These are phyloP conservation scores for Phalacrocorax pelagicus DNA, from an alignment of 2,113 vertebrate species.

Conservation along the genomic window DNA sequence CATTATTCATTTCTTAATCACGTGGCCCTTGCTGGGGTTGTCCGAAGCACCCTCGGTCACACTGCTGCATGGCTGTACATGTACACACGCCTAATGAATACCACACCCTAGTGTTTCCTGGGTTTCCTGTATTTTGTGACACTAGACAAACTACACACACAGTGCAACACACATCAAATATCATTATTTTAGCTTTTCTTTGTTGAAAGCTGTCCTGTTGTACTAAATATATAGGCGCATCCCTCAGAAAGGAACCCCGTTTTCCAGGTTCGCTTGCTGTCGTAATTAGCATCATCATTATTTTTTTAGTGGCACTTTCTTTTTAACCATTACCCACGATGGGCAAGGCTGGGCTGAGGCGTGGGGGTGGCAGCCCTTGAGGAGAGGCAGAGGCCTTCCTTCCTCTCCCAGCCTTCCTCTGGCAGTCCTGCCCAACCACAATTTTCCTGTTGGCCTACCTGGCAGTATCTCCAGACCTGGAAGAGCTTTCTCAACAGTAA, in stretches of 20 bases:
- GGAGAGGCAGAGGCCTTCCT: too few species aligned
- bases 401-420: neutral
- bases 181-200: neutral
- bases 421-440: neutral
- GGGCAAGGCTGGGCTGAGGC: too few species aligned
- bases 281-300: too few species aligned
- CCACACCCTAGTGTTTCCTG: accelerated
- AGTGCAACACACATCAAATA: too few species aligned
- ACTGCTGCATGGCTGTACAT: accelerated
- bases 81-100: accelerated
- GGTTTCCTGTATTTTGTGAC: too few species aligned
- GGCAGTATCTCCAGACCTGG: too few species aligned
- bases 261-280: neutral
- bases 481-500: neutral
- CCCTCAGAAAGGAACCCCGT: neutral
- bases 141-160: accelerated
- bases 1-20: neutral
- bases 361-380: too few species aligned
- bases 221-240: too few species aligned
- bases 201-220: neutral
- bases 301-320: accelerated
- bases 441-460: neutral
- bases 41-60: accelerated
- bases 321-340: too few species aligned
- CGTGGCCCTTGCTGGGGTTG: accelerated